Conservation (phyloP, 64 coral and sea anemone genomes). For the Pocillopora verrucosa region DNA sequence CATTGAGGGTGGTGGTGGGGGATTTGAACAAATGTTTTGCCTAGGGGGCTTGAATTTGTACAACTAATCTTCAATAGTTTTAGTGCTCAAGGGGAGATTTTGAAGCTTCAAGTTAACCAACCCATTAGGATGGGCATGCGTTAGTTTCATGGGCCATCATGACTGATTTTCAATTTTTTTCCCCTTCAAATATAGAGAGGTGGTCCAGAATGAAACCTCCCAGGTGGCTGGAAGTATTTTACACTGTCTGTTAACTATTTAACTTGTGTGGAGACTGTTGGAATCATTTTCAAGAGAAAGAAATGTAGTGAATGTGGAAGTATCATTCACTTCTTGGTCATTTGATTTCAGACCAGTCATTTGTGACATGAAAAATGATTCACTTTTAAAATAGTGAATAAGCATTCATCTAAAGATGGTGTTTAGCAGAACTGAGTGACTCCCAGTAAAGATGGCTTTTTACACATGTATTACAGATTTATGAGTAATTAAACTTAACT, state of each 20-base stretch:
- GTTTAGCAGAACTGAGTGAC: not conserved
- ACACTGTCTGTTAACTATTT: not conserved
- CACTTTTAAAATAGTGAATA: not conserved
- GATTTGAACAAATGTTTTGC: no score
- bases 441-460: not conserved
- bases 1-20: no score
- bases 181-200: conserved; percentile 58
- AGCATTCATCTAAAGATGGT: not conserved
- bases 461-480: not conserved
- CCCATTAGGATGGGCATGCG: no score
- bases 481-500: not conserved
- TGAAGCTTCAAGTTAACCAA: no score
- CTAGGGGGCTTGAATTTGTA: no score
- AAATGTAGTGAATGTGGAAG: not conserved
- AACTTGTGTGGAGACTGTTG: conserved; percentile 1
- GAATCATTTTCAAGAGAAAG: not conserved
- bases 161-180: not conserved
- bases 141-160: not conserved
- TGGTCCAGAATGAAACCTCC: conserved; percentile 57
- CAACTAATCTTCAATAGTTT: no score
- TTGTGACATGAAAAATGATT: not conserved
- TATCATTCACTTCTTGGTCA: not conserved
- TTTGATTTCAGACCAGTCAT: conserved; percentile 2
- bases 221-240: conserved; percentile 1
- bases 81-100: no score